Conservation (phyloP, 2,888 invertebrate genomes). For the Eupithecia vulgata region DNA sequence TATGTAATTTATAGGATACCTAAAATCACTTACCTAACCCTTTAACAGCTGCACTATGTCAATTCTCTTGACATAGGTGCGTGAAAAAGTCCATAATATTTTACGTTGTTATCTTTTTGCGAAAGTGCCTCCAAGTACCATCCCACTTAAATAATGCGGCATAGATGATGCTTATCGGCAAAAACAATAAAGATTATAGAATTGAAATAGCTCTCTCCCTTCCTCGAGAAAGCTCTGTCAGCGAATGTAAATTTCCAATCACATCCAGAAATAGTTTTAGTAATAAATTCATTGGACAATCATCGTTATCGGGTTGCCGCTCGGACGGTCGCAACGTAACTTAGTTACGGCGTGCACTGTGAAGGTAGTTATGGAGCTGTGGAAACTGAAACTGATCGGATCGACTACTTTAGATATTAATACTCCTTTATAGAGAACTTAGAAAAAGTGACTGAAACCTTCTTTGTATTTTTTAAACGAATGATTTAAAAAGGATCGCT, state of each 20-base stretch:
- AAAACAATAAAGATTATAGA: neutral
- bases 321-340: constrained; percentile 32
- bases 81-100: neutral
- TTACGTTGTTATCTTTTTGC: no score
- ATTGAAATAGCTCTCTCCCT: neutral
- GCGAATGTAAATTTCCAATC: constrained; percentile 32
- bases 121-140: no score
- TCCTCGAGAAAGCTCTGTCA: constrained; percentile 12
- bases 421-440: no score
- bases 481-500: neutral
- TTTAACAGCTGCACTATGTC: no score
- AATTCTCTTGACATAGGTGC: neutral
- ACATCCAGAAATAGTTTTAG: constrained; percentile 31
- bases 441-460: neutral
- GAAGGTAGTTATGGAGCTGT: constrained; percentile 25
- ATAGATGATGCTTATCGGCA: neutral
- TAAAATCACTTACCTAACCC: neutral
- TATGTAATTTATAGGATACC: neutral
- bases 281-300: constrained; percentile 39
- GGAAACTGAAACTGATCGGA: constrained; percentile 10
- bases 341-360: constrained; percentile 30
- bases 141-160: neutral
- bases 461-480: neutral
- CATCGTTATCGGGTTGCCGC: constrained; percentile 41
- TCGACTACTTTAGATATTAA: neutral